Conservation (phyloP, 2,888 invertebrate genomes). For the Clostera curtula region DNA sequence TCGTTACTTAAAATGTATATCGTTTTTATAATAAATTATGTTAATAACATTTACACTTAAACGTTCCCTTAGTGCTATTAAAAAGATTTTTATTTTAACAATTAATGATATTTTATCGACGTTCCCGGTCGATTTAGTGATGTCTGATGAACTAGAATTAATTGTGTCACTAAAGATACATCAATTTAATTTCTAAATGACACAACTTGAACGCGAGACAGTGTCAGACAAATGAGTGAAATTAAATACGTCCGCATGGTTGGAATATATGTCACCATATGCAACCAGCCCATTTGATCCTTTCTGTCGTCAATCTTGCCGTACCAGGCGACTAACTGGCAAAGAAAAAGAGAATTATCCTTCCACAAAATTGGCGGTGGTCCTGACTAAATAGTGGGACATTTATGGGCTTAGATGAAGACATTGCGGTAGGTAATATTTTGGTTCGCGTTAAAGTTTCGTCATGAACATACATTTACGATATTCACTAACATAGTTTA, state of each 20-base stretch:
- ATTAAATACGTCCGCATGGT: too few species aligned
- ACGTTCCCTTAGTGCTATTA: slow-evolving; percentile 57
- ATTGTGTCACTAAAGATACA: slow-evolving; percentile 20
- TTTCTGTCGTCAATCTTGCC: too few species aligned
- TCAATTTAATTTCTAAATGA: slow-evolving; percentile 18
- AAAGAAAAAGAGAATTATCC: too few species aligned
- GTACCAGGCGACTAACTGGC: too few species aligned
- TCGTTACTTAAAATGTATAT: slow-evolving; percentile 62
- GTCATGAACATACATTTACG: slow-evolving; percentile 21
- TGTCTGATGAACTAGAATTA: slow-evolving; percentile 50
- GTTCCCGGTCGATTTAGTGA: slow-evolving; percentile 29
- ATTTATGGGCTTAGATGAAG: too few species aligned
- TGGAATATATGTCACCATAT: too few species aligned
- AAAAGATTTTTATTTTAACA: slow-evolving; percentile 47
- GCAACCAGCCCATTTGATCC: too few species aligned
- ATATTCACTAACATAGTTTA: slow-evolving; percentile 43
- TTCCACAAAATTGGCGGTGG: too few species aligned
- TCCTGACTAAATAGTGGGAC: too few species aligned
- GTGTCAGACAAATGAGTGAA: not conserved
- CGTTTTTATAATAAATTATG: slow-evolving; percentile 71
- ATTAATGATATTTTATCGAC: slow-evolving; percentile 36
- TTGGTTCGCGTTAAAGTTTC: slow-evolving; percentile 15
- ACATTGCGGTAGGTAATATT: too few species aligned
- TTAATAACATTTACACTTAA: slow-evolving; percentile 64
- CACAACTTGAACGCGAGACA: slow-evolving; percentile 16